Evolutionary conservation across 2,888 invertebrate species (phyloP).

Genomic region (Apodemia hepburni): DNA sequence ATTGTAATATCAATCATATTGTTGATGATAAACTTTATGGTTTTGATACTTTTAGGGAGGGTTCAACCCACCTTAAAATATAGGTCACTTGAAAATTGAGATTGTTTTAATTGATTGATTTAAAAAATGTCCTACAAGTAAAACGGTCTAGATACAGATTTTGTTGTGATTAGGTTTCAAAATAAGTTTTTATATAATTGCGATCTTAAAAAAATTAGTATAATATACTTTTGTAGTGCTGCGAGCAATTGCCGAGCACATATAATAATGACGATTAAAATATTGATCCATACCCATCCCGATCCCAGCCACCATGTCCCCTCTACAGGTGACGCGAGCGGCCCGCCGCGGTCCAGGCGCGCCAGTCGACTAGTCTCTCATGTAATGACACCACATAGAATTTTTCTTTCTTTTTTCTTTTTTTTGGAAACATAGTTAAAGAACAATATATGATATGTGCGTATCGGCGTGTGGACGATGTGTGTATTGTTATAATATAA

Average conservation of each 20-base stretch:
- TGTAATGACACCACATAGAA: slow-evolving; percentile 73
- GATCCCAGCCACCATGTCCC: slow-evolving; percentile 48
- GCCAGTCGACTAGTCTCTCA: slow-evolving; percentile 58
- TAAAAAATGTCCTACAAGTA: not conserved
- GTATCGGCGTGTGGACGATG: slow-evolving; percentile 75
- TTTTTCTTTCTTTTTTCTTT: slow-evolving; percentile 62
- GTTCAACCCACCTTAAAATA: not conserved
- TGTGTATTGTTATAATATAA: slow-evolving; percentile 66
- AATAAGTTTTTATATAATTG: not conserved
- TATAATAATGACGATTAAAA: slow-evolving; percentile 34
- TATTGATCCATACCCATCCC: slow-evolving; percentile 44
- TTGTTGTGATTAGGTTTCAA: not conserved
- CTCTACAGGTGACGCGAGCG: slow-evolving; percentile 53
- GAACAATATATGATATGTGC: slow-evolving; percentile 75
- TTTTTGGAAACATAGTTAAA: slow-evolving; percentile 69
- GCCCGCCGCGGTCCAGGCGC: slow-evolving; percentile 48
- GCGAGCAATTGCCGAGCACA: slow-evolving; percentile 26
- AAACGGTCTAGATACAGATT: not conserved
- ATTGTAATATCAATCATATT: not conserved
- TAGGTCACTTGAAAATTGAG: not conserved
- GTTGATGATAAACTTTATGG: not conserved
- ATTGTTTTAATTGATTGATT: not conserved
- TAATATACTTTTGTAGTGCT: slow-evolving; percentile 6
- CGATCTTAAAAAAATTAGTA: not conserved
- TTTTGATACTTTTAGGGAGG: not conserved